Evolutionary conservation across 1,140 invertebrate species (phyloP), one percentile per base, ranked within the genome.

Genomic region (Piezodorus guildinii): DNA sequence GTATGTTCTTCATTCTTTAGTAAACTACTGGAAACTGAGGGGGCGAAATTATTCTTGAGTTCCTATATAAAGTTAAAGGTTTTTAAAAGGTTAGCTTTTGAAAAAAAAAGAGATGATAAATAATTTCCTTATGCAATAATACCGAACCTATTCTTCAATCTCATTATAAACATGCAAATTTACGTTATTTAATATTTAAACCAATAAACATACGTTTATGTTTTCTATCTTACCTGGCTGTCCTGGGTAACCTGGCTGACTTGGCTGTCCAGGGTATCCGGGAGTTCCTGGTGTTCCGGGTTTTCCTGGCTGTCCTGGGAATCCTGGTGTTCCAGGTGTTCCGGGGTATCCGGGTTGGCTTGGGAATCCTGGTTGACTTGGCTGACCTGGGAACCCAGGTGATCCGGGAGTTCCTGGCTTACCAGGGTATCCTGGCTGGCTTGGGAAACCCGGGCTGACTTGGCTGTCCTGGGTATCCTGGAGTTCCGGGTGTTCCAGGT

Each of bases 161-260:
- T n/a, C n/a, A n/a, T n/a, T n/a, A n/a, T n/a, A n/a, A n/a, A n/a
- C n/a, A n/a, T n/a, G n/a, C n/a, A n/a, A n/a, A n/a, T n/a, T n/a
- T n/a, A n/a, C n/a, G n/a, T n/a, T n/a, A n/a, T n/a, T n/a, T n/a
- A n/a, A n/a, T n/a, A n/a, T n/a, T n/a, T n/a, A n/a, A n/a, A n/a
- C n/a, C n/a, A n/a, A n/a, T n/a, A n/a, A n/a, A n/a, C n/a, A n/a
- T n/a, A n/a, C n/a, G n/a, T n/a, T n/a, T n/a, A n/a, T n/a, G n/a
- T n/a, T n/a, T n/a, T n/a, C n/a, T n/a, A n/a, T n/a, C n/a, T n/a
- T n/a, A n/a, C 39, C 69, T 62, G 67, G 68, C 1, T 60, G 60
- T 21, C 69, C 70, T 66, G 71, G 68, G 21, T 56, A 8, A 60
- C 70, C 69, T 10, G 72, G 69, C 30, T 64, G 61, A 19, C 70